Percentiles rank a stretch among this genome's conserved stretches.
Evolutionary conservation across 2,888 invertebrate species (phyloP).

Genomic region (Stenotaenia linearis): DNA sequence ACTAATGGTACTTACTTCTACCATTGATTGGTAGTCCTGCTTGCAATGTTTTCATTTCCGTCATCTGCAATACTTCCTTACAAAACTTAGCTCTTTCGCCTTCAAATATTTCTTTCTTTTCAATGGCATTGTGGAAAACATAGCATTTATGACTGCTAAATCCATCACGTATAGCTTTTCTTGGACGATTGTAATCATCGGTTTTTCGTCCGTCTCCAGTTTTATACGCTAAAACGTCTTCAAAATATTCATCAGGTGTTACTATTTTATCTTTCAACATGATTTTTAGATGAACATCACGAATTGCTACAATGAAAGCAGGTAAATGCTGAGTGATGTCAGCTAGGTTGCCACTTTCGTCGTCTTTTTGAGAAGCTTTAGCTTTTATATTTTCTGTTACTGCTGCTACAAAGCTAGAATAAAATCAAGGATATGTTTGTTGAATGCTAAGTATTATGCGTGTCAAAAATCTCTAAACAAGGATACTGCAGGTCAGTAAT

Average conservation of each 20-base stretch:
- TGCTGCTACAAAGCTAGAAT: background rate
- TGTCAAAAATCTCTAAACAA: background rate
- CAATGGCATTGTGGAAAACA: background rate
- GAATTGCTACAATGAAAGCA: background rate
- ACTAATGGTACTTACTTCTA: too few species aligned
- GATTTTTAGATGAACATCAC: background rate
- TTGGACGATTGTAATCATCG: background rate
- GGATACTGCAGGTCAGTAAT: background rate
- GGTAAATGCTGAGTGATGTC: conserved; percentile 3
- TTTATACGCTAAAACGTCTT: background rate
- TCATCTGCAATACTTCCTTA: too few species aligned
- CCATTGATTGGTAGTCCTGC: too few species aligned
- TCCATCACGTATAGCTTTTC: background rate
- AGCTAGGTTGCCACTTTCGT: background rate
- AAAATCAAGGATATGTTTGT: too few species aligned
- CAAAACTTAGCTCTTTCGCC: too few species aligned
- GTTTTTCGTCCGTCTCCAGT: background rate
- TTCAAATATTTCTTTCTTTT: background rate
- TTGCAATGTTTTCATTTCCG: too few species aligned
- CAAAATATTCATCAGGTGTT: background rate
- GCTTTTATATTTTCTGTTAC: background rate
- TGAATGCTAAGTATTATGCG: too few species aligned
- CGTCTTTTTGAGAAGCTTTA: background rate
- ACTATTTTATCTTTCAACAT: background rate
- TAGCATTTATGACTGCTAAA: conserved; percentile 8